These are phyloP conservation scores for Bolborhynchus lineola DNA, from an alignment of 2,113 vertebrate genomes.

Conservation along the genomic window DNA sequence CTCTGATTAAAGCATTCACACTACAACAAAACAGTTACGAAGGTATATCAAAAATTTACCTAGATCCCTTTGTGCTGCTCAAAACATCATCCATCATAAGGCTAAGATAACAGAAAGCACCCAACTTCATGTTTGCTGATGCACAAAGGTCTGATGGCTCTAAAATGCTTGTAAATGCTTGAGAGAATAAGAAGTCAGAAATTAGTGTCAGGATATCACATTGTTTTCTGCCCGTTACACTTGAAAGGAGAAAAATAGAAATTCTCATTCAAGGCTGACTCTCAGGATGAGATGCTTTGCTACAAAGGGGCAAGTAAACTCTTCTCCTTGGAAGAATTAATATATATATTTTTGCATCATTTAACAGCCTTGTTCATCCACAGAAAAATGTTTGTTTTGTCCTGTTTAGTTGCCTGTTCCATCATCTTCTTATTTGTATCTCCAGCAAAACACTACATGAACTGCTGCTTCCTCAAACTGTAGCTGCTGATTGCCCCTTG, in stretches of 20 bases:
- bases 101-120: not conserved
- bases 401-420: not conserved
- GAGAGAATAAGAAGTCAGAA: not conserved
- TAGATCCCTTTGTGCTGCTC: not conserved
- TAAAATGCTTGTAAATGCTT: not conserved
- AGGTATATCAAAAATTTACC: not conserved
- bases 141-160: not conserved
- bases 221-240: not conserved
- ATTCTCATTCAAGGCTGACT: not conserved
- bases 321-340: not conserved
- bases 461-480: not conserved
- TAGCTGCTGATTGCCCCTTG: not conserved
- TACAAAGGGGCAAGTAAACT: not conserved
- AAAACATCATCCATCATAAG: not conserved
- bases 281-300: not conserved
- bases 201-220: not conserved
- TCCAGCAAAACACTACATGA: not conserved
- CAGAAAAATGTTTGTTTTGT: not conserved
- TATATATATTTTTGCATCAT: not conserved
- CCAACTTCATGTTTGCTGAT: not conserved
- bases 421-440: not conserved
- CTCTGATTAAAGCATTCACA: not conserved
- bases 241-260: not conserved
- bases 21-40: not conserved
- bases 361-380: not conserved